Evolutionary conservation across 2,113 vertebrate genomes (phyloP).

Genomic region (Microcebus tavaratra): DNA sequence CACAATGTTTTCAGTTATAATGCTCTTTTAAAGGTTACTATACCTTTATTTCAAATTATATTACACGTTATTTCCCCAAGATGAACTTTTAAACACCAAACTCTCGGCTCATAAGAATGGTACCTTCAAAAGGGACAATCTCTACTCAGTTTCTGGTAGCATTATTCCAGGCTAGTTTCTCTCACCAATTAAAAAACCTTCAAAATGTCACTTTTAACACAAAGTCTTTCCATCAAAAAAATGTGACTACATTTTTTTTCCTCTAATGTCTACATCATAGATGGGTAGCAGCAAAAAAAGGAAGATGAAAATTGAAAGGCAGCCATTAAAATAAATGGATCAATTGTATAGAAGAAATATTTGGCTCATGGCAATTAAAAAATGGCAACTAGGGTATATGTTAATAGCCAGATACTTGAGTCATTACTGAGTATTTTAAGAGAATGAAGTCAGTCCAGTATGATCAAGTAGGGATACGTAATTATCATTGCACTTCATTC

Average conservation of each 20-base stretch:
- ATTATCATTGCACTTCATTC: slow-evolving; percentile 6
- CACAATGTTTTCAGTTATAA: slow-evolving; percentile 64
- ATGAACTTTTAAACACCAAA: slow-evolving; percentile 46
- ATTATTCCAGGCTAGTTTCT: slow-evolving; percentile 48
- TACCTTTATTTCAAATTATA: slow-evolving; percentile 46
- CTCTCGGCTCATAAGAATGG: slow-evolving; percentile 61
- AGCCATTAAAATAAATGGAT: neutral
- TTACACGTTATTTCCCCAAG: slow-evolving; percentile 58
- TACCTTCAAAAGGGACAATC: slow-evolving; percentile 72
- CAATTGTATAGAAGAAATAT: slow-evolving; percentile 25
- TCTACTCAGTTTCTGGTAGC: slow-evolving; percentile 27
- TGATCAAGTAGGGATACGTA: neutral
- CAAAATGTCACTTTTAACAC: slow-evolving; percentile 11
- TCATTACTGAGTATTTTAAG: neutral
- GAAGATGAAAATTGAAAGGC: no score
- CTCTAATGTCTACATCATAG: no score
- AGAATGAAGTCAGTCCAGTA: slow-evolving; percentile 45
- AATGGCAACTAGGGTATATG: slow-evolving; percentile 27
- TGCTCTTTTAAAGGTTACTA: slow-evolving; percentile 60
- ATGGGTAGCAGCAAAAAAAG: no score
- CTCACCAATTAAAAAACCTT: slow-evolving; percentile 26
- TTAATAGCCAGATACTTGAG: neutral
- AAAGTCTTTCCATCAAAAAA: neutral
- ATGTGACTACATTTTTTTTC: no score
- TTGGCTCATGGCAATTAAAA: slow-evolving; percentile 70